Evolutionary conservation across 2,888 invertebrate species (phyloP), one percentile per base, ranked within the genome.

Genomic region (Trachelus tabidus): DNA sequence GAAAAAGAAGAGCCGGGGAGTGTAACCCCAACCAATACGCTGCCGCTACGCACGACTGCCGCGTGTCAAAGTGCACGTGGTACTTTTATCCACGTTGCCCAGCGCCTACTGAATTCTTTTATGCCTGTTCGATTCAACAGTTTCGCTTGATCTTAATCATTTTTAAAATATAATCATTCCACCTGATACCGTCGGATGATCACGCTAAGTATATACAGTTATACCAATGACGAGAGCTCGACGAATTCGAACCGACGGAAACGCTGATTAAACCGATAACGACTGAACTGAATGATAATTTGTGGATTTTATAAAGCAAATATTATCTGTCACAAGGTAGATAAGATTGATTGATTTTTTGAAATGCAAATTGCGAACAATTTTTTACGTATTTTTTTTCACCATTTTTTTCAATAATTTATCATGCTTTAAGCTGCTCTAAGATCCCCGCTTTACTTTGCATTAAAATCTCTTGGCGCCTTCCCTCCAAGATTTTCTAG

Each of bases 41-140:
- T 84, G 84, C 85, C 86, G 83, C 88, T 90, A 90, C 90, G 91
- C 90, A 90, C 89, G 86, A 87, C 87, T 85, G 83, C 90, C 90
- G 91, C 90, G 90, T 91, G 90, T 91, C 90, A 91, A 90, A 89
- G 89, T 89, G 86, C 90, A 90, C 90, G 90, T 90, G 90, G 88
- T 81, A 73, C 35, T 78, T 78, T 75, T 73, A 78, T 78, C 78
- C 83, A 34, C 74, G 74, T 74, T 74, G 74, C 37, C 35, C n/a
- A 34, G 12, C 71, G 9, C 15, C 31, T 71, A 33, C 30, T 9
- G 71, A 71, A 23, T 56, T 56, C 56, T 23, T 56, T 56, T 56
- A 56, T 56, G 0, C 23, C 23, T 23, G 56, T 56, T 23, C 23
- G 56, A 56, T 56, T 56, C 9, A 9, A 56, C 56, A 56, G 23